These are phyloP conservation scores for Serripes groenlandicus DNA, from an alignment of 2,888 invertebrate genomes.

Conservation along the genomic window DNA sequence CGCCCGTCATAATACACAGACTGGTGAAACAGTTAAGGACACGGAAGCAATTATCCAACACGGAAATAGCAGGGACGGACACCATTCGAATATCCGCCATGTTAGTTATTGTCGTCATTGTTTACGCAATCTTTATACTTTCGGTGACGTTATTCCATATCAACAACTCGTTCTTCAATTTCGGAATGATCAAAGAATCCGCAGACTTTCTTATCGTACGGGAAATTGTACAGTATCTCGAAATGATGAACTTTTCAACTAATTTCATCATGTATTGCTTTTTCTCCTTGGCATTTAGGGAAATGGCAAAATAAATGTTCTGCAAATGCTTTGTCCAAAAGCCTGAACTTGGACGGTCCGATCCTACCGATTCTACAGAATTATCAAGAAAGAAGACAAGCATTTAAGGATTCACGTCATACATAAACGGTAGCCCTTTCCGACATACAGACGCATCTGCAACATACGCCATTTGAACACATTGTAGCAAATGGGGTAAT, in stretches of 20 bases:
- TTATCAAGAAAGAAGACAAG: no score
- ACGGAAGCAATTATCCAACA: not conserved
- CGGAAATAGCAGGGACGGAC: not conserved
- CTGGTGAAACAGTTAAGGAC: constrained; percentile 21
- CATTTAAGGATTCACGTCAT: no score
- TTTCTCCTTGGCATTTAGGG: constrained; percentile 61
- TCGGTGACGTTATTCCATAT: constrained; percentile 68
- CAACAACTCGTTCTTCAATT: constrained; percentile 37
- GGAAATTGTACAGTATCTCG: constrained; percentile 68
- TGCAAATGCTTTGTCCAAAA: no score
- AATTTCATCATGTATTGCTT: constrained; percentile 75
- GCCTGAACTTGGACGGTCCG: no score
- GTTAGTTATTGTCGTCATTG: constrained; percentile 67
- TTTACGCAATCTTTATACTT: constrained; percentile 69
- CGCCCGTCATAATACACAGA: constrained; percentile 50
- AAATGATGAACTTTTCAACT: constrained; percentile 72
- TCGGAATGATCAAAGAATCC: constrained; percentile 57
- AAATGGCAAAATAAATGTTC: no score
- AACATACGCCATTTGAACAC: no score
- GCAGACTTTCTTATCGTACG: constrained; percentile 44
- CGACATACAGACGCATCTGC: no score
- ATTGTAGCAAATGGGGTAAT: no score
- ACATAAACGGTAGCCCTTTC: no score
- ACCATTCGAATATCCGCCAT: constrained; percentile 55
- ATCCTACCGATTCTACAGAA: no score